These are phyloP conservation scores for Lates calcarifer DNA, from an alignment of 2,113 vertebrate genomes.

Conservation along the genomic window DNA sequence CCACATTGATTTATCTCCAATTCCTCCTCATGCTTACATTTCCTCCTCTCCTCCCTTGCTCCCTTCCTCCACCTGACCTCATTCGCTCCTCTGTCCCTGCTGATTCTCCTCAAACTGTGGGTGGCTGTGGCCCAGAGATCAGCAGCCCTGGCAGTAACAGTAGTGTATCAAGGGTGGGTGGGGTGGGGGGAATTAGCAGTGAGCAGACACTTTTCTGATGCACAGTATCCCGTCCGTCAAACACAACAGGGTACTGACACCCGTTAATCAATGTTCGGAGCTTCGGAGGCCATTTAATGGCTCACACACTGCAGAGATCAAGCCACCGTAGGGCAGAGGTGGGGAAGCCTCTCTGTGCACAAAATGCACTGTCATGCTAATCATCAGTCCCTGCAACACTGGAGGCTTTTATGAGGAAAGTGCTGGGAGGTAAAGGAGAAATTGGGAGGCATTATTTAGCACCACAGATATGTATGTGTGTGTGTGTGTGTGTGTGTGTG, in stretches of 20 bases:
- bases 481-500: constrained; percentile 9
- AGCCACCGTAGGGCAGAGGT: constrained; percentile 44
- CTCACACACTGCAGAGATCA: constrained; percentile 52
- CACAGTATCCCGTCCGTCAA: constrained; percentile 51
- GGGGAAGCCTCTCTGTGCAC: constrained; percentile 49
- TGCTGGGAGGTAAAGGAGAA: constrained; percentile 41
- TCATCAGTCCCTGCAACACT: constrained; percentile 47
- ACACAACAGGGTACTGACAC: constrained; percentile 56
- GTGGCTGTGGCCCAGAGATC: constrained; percentile 46
- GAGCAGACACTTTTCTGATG: constrained; percentile 55
- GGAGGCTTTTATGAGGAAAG: constrained; percentile 54
- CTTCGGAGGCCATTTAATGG: constrained; percentile 71
- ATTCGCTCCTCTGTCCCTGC: constrained; percentile 34
- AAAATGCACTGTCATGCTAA: constrained; percentile 79
- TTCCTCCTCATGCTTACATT: constrained; percentile 20
- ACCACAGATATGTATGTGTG: constrained; percentile 1
- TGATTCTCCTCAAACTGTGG: constrained; percentile 44
- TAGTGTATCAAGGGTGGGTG: constrained; percentile 7
- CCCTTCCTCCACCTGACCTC: constrained; percentile 54
- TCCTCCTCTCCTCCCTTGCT: constrained; percentile 12
- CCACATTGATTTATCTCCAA: constrained; percentile 28
- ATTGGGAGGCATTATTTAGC: constrained; percentile 54
- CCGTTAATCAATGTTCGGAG: constrained; percentile 69
- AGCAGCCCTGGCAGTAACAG: constrained; percentile 41
- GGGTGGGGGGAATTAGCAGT: neutral